Conservation (phyloP, 2,113 vertebrate genomes). For the Carettochelys insculpta region DNA sequence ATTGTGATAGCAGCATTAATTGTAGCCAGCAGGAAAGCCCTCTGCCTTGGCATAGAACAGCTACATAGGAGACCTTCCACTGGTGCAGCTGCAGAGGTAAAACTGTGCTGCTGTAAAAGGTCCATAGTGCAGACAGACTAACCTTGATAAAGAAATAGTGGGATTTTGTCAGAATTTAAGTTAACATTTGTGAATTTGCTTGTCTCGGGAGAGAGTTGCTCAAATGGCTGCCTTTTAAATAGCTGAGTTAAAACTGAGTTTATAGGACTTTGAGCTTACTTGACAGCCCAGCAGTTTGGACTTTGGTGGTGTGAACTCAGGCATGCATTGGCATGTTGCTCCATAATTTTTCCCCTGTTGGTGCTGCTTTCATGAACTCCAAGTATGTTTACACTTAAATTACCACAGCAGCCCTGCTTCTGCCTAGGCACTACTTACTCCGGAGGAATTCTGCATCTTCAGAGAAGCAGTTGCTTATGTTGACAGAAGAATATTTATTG, state of each 20-base stretch:
- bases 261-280: background rate
- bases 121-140: too few relatives aligned
- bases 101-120: too few relatives aligned
- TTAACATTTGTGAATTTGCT: background rate
- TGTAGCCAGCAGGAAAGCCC: too few relatives aligned
- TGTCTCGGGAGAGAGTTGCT: background rate
- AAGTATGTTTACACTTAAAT: background rate
- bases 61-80: too few relatives aligned
- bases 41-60: too few relatives aligned
- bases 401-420: background rate
- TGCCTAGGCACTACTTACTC: background rate
- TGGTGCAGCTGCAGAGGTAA: too few relatives aligned
- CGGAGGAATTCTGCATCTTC: background rate
- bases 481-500: background rate
- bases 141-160: fast-evolving
- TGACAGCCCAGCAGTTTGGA: background rate
- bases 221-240: background rate
- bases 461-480: background rate
- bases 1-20: too few relatives aligned
- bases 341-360: background rate
- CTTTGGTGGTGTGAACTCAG: background rate
- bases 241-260: background rate
- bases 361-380: background rate
- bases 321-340: background rate
- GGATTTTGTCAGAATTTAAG: background rate